These are phyloP conservation scores for Orchestes rusci DNA, from an alignment of 2,888 invertebrate species.

Conservation along the genomic window DNA sequence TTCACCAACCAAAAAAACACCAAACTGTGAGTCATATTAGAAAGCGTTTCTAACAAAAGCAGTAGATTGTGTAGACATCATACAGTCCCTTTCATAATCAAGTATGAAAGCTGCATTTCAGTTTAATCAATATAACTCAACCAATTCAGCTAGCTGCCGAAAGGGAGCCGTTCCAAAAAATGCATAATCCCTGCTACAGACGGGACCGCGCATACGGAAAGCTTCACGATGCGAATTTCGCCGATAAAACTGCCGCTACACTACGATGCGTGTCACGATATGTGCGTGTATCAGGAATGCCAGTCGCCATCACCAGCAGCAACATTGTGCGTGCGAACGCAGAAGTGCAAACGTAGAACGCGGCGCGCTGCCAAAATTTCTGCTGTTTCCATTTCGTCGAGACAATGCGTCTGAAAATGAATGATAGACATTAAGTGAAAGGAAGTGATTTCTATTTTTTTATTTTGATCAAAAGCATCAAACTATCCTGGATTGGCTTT, in stretches of 20 bases:
- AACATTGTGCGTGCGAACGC: constrained; percentile 22
- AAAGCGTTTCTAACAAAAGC: too few species aligned
- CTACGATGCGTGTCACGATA: constrained; percentile 21
- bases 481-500: too few species aligned
- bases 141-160: constrained; percentile 2
- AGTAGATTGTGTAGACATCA: too few species aligned
- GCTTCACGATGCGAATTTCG: constrained; percentile 28
- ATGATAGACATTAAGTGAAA: too few species aligned
- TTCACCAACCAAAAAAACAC: too few species aligned
- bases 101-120: too few species aligned
- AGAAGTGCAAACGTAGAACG: constrained; percentile 17
- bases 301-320: constrained; percentile 13
- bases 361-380: constrained; percentile 28
- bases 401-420: constrained; percentile 26
- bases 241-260: constrained; percentile 28
- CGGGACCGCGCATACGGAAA: constrained; percentile 19
- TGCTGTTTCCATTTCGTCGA: too few species aligned
- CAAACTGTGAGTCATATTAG: too few species aligned
- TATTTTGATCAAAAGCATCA: neutral
- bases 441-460: too few species aligned
- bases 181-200: constrained; percentile 12
- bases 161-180: too few species aligned
- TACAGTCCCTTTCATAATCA: too few species aligned
- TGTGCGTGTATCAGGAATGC: constrained; percentile 24
- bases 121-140: too few species aligned